These are phyloP conservation scores for Acleris laterana DNA, from an alignment of 2,888 invertebrate genomes.

Conservation along the genomic window DNA sequence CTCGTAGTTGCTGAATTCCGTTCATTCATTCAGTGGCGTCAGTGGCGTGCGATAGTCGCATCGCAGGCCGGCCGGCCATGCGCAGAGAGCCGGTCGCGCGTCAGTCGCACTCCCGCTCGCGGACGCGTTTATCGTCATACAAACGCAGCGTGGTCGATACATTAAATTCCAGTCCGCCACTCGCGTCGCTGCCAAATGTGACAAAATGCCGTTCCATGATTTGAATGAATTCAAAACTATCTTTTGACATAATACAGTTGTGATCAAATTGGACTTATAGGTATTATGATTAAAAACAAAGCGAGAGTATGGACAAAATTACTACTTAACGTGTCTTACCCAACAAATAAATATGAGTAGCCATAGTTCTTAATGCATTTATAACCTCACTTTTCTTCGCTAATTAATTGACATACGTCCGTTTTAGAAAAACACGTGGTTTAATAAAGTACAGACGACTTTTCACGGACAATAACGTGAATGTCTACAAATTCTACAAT, in stretches of 20 bases:
- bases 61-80: constrained; percentile 45
- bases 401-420: constrained; percentile 4
- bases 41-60: constrained; percentile 27
- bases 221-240: neutral
- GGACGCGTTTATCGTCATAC: constrained; percentile 56
- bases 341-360: no score
- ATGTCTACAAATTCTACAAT: constrained; percentile 38
- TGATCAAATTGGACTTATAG: neutral
- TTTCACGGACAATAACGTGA: neutral
- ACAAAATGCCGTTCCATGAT: neutral
- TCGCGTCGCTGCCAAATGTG: neutral
- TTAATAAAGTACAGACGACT: no score
- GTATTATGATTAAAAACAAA: neutral
- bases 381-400: neutral
- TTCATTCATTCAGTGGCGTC: constrained; percentile 9
- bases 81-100: constrained; percentile 40
- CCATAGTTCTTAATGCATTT: neutral
- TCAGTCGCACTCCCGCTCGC: constrained; percentile 58
- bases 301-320: no score
- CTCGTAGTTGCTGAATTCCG: neutral
- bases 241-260: neutral
- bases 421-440: constrained; percentile 28
- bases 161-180: neutral
- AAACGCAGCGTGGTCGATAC: constrained; percentile 21
- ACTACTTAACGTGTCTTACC: no score